Evolutionary conservation across 1,140 invertebrate genomes (phyloP).

Genomic region (Acyrthosiphon pisum): DNA sequence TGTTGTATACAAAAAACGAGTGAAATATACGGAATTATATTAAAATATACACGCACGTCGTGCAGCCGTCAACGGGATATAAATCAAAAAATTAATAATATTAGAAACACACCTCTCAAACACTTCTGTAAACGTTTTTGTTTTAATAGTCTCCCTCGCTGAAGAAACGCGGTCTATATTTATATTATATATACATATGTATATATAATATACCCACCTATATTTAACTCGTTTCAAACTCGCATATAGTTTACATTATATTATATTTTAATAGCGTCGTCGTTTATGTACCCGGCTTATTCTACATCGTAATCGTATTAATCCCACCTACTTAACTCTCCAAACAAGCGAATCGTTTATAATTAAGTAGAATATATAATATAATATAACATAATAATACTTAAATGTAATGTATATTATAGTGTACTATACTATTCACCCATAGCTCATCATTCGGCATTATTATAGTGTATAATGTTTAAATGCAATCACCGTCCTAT

Average conservation of each 20-base stretch:
- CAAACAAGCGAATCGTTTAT: background rate
- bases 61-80: background rate
- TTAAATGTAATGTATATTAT: too few relatives aligned
- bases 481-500: too few relatives aligned
- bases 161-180: background rate
- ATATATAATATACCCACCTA: background rate
- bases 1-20: background rate
- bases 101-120: conserved; percentile 28
- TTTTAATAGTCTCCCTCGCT: background rate
- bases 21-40: background rate
- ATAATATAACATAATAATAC: too few relatives aligned
- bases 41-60: too few relatives aligned
- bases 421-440: too few relatives aligned
- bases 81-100: conserved; percentile 40
- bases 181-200: background rate
- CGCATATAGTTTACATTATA: background rate
- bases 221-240: too few relatives aligned
- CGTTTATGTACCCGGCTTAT: background rate
- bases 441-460: too few relatives aligned
- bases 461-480: too few relatives aligned
- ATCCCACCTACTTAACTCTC: background rate
- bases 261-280: background rate
- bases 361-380: background rate
- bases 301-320: background rate
- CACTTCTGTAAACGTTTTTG: conserved; percentile 43